Conservation (phyloP, 2,888 invertebrate species). For the Epinotia demarniana region DNA sequence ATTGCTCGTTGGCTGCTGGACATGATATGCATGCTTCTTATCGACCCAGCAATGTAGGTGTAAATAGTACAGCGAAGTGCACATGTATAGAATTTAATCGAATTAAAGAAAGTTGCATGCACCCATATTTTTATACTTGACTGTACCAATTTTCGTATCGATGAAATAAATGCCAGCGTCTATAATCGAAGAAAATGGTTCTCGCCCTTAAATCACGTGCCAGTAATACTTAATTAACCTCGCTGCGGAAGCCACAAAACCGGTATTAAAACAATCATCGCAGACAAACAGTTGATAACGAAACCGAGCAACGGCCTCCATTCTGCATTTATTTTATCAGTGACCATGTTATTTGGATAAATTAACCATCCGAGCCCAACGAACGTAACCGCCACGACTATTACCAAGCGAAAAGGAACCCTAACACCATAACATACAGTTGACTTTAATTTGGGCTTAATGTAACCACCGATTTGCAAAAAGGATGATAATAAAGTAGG, state of each 20-base stretch:
- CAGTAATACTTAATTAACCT: neutral
- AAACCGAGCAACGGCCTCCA: constrained; percentile 64
- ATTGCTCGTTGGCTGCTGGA: too few species aligned
- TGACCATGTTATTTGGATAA: constrained; percentile 72
- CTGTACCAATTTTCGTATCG: too few species aligned
- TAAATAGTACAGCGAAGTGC: too few species aligned
- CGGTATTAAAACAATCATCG: constrained; percentile 32
- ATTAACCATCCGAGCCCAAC: constrained; percentile 55
- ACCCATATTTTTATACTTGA: too few species aligned
- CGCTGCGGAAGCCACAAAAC: constrained; percentile 25
- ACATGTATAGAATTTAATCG: too few species aligned
- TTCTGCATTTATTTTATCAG: constrained; percentile 71
- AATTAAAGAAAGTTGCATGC: too few species aligned
- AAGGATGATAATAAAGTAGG: constrained; percentile 77
- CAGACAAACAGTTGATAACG: constrained; percentile 60
- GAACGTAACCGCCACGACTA: constrained; percentile 47
- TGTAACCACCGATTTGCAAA: constrained; percentile 70
- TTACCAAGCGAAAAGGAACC: constrained; percentile 46
- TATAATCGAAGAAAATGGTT: too few species aligned
- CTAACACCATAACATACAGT: constrained; percentile 35
- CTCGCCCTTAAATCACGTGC: neutral
- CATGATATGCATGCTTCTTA: too few species aligned
- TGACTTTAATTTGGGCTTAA: constrained; percentile 40
- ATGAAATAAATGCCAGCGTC: too few species aligned
- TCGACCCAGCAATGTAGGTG: too few species aligned